These are phyloP conservation scores for Falco biarmicus DNA, from an alignment of 2,797 vertebrate genomes.

Conservation along the genomic window DNA sequence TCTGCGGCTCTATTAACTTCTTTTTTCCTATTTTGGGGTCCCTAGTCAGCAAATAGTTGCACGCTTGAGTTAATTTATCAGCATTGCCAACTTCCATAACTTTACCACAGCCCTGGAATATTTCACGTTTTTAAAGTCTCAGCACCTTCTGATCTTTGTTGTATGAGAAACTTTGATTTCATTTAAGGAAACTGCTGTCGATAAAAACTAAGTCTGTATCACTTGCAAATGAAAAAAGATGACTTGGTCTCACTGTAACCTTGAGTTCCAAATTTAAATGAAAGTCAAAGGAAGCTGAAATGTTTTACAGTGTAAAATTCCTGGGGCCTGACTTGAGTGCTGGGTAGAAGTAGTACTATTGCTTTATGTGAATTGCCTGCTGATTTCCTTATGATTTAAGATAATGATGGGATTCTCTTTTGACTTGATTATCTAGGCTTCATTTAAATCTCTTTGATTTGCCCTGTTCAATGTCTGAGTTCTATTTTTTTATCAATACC, in stretches of 20 bases:
- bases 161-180: neutral
- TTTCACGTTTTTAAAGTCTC: neutral
- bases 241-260: neutral
- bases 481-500: neutral
- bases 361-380: neutral
- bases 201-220: neutral
- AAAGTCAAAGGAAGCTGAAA: neutral
- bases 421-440: neutral
- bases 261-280: neutral
- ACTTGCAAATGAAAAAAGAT: neutral
- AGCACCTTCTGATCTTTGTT: neutral
- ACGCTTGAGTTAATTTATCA: neutral
- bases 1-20: neutral
- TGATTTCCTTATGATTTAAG: neutral
- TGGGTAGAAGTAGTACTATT: neutral
- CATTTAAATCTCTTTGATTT: neutral
- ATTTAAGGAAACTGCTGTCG: neutral
- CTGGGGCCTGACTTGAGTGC: accelerated
- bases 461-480: neutral
- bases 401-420: neutral
- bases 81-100: neutral
- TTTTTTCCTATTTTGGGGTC: neutral
- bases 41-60: neutral
- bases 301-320: neutral
- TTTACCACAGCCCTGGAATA: neutral